Evolutionary conservation across 2,797 vertebrate species (phyloP).

Genomic region (Pipistrellus nathusii): DNA sequence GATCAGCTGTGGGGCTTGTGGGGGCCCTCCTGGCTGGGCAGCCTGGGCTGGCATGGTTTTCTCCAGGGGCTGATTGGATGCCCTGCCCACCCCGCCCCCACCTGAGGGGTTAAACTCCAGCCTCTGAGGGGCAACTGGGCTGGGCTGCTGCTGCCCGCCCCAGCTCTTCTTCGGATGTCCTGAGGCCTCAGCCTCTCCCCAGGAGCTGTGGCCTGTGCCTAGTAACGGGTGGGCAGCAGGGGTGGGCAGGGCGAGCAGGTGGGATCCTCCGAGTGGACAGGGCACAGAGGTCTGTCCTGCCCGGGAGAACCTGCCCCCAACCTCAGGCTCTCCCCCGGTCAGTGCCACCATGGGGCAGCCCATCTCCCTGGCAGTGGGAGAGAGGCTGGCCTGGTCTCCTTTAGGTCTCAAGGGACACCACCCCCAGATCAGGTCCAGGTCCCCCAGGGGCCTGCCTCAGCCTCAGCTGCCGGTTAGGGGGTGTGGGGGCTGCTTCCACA

Average conservation of each 20-base stretch:
- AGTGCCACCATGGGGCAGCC: not conserved
- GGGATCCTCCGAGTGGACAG: not conserved
- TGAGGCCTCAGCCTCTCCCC: not conserved
- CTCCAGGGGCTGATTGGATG: not conserved
- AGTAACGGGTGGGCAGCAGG: fast-evolving
- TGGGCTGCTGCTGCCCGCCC: not conserved
- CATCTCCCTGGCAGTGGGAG: not conserved
- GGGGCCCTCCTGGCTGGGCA: not conserved
- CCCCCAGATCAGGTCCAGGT: not conserved
- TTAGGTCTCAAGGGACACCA: not conserved
- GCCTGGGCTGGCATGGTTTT: not conserved
- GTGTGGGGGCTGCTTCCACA: not conserved
- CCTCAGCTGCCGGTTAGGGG: not conserved
- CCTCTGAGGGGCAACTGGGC: fast-evolving
- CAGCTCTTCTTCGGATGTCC: not conserved
- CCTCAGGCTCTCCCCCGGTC: not conserved
- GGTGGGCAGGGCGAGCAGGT: not conserved
- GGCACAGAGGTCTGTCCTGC: not conserved
- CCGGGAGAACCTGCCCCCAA: not conserved
- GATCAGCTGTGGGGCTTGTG: not conserved
- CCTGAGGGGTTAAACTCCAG: not conserved
- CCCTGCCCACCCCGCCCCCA: not conserved
- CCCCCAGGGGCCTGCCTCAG: not conserved
- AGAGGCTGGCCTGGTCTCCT: not conserved
- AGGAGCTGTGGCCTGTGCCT: not conserved